Conservation (phyloP, 2,797 vertebrate genomes). For the Enteromius afrohamiltoni region DNA sequence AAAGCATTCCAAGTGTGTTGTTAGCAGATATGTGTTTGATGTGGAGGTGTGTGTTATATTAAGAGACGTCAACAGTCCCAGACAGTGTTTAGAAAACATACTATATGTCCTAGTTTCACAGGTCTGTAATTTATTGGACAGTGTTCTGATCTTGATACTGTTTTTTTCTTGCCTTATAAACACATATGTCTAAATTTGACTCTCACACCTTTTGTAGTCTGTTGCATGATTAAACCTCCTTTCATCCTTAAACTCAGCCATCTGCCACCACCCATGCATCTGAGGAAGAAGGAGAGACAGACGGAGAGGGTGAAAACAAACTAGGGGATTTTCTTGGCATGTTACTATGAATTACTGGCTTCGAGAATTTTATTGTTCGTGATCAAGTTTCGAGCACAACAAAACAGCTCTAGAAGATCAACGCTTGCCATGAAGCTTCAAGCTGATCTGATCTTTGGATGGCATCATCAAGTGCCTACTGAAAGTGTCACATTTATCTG, state of each 20-base stretch:
- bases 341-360: slow-evolving; percentile 28
- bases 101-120: neutral
- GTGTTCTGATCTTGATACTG: neutral
- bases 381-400: slow-evolving; percentile 19
- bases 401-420: neutral
- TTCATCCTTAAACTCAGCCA: slow-evolving; percentile 43
- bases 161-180: slow-evolving; percentile 19
- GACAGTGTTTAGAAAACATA: slow-evolving; percentile 23
- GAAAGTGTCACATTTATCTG: neutral
- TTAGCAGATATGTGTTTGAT: slow-evolving; percentile 38
- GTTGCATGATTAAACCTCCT: slow-evolving; percentile 42
- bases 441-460: neutral
- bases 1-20: slow-evolving; percentile 24
- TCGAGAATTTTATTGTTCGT: neutral
- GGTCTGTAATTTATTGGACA: slow-evolving; percentile 1
- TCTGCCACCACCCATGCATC: slow-evolving; percentile 48
- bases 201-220: slow-evolving; percentile 26
- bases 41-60: slow-evolving; percentile 26
- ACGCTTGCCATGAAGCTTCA: slow-evolving; percentile 11
- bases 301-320: neutral
- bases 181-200: slow-evolving; percentile 3
- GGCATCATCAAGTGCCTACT: neutral
- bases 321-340: slow-evolving; percentile 22
- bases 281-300: slow-evolving; percentile 21
- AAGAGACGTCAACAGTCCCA: slow-evolving; percentile 11